Evolutionary conservation across 30 jellyfish, hydroid and myxozoan species (phyloP).

Genomic region (Turritopsis dohrnii): DNA sequence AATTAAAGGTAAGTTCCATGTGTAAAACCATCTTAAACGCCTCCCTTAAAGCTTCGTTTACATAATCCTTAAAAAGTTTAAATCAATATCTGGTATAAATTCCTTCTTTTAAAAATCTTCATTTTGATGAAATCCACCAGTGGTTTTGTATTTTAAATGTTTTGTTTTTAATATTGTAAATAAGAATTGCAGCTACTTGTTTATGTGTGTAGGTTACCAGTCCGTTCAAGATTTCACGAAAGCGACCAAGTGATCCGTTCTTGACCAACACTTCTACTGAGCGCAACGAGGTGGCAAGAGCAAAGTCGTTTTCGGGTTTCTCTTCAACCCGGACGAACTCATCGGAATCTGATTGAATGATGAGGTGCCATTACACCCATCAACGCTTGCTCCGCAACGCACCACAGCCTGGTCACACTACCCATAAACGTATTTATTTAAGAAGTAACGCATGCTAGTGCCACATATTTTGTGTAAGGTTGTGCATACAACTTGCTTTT

Average conservation of each 20-base stretch:
- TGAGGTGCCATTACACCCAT: background rate
- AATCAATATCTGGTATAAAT: no score
- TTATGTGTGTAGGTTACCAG: background rate
- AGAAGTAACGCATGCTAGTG: background rate
- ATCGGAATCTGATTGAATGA: background rate
- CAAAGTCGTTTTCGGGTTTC: conserved; percentile 4
- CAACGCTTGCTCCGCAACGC: background rate
- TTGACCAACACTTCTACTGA: background rate
- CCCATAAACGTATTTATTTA: background rate
- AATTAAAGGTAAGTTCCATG: background rate
- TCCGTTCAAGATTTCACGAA: conserved; percentile 28
- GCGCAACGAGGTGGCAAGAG: background rate
- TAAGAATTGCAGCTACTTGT: background rate
- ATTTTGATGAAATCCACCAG: no score
- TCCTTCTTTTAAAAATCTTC: no score
- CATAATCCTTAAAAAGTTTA: no score
- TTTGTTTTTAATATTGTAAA: background rate
- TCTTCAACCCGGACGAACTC: background rate
- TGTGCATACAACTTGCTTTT: background rate
- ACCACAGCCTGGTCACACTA: background rate
- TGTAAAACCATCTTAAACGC: background rate
- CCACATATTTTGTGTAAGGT: background rate
- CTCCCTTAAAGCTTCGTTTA: no score
- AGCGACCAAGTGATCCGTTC: background rate
- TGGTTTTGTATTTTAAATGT: background rate